These are phyloP conservation scores for Amphibalanus amphitrite DNA, from an alignment of 1,140 invertebrate species.

Conservation along the genomic window DNA sequence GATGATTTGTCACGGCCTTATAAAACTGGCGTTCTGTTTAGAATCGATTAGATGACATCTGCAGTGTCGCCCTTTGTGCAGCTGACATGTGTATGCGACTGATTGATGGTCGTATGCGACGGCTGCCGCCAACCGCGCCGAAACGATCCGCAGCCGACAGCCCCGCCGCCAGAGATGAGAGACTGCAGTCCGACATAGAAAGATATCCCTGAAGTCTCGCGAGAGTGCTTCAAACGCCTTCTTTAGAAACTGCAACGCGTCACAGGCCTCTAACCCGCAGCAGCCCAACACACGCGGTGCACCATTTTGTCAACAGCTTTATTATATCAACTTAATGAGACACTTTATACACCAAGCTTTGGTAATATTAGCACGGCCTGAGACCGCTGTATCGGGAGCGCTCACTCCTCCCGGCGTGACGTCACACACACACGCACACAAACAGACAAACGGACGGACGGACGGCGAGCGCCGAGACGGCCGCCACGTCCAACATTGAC, in stretches of 20 bases:
- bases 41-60: no score
- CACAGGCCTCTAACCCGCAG: not conserved
- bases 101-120: no score
- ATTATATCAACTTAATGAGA: slow-evolving; percentile 1
- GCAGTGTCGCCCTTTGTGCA: no score
- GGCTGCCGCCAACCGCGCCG: no score
- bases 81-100: no score
- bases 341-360: not conserved
- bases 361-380: not conserved
- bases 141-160: no score
- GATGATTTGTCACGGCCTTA: no score
- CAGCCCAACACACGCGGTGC: not conserved
- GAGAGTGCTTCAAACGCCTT: not conserved
- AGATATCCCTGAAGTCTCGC: not conserved
- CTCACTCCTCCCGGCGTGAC: no score
- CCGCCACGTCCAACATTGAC: not conserved
- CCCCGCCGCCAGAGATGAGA: not conserved
- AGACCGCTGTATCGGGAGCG: no score
- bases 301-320: not conserved
- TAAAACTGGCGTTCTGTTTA: no score
- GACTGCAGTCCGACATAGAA: not conserved
- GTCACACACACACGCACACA: no score
- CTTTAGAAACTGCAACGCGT: not conserved
- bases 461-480: not conserved
- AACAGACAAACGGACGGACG: no score